Conservation (phyloP, 2,888 invertebrate species). For the Drosophila merina region DNA sequence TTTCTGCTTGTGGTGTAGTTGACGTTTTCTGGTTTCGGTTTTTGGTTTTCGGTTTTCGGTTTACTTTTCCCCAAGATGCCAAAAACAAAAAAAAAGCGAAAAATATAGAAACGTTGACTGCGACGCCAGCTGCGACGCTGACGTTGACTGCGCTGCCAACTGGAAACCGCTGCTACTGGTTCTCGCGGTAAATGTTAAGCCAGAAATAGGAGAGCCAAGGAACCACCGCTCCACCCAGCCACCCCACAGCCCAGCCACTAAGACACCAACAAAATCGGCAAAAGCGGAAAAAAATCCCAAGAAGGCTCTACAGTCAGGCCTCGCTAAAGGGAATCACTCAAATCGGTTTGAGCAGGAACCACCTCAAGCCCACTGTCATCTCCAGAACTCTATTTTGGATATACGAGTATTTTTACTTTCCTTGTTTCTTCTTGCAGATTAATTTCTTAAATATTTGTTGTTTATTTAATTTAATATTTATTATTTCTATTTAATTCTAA, state of each 20-base stretch:
- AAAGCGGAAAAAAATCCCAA: conserved; percentile 22
- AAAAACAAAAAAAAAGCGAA: background rate
- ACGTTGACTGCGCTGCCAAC: conserved; percentile 51
- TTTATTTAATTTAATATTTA: too few species aligned
- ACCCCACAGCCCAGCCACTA: conserved; percentile 24
- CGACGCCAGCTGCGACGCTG: conserved; percentile 17
- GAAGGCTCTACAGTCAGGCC: background rate
- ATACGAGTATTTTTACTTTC: too few species aligned
- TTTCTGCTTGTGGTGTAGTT: conserved; percentile 78
- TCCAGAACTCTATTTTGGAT: too few species aligned
- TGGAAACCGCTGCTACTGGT: conserved; percentile 84
- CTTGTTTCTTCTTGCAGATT: too few species aligned
- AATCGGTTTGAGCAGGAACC: background rate
- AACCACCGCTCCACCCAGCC: too few species aligned
- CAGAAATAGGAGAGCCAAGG: conserved; percentile 70
- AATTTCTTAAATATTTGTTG: too few species aligned
- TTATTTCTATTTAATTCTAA: too few species aligned
- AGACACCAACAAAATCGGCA: background rate
- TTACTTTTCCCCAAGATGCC: conserved; percentile 25
- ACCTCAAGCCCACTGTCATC: too few species aligned
- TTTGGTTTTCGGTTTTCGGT: conserved; percentile 62
- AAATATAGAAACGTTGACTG: conserved; percentile 30
- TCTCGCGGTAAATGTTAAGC: conserved; percentile 83
- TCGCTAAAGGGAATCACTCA: background rate
- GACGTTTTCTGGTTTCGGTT: conserved; percentile 78